Evolutionary conservation across 1,140 invertebrate species (phyloP).

Genomic region (Procambarus virginalis): DNA sequence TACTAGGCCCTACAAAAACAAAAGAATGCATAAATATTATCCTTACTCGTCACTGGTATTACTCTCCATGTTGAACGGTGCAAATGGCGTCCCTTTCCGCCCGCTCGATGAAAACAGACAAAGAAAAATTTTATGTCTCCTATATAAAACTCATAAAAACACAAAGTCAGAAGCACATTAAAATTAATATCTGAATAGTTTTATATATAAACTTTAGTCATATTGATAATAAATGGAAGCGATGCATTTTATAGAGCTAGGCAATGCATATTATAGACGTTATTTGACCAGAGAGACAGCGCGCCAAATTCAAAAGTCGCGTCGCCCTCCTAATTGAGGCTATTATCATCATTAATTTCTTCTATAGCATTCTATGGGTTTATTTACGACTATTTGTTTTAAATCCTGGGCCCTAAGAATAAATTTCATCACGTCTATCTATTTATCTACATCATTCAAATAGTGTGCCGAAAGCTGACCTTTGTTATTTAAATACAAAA

Average conservation of each 20-base stretch:
- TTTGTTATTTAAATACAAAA: no score
- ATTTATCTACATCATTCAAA: no score
- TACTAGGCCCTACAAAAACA: neutral
- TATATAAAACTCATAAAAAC: neutral
- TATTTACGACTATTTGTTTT: no score
- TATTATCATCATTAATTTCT: no score
- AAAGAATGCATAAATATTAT: neutral
- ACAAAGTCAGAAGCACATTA: neutral
- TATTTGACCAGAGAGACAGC: neutral
- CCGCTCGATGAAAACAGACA: slow-evolving; percentile 65
- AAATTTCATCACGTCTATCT: no score
- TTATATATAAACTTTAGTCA: neutral
- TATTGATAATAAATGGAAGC: neutral
- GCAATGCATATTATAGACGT: neutral
- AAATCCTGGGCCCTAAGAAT: no score
- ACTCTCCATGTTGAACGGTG: slow-evolving; percentile 60
- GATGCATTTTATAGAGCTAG: neutral
- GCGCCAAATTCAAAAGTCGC: neutral
- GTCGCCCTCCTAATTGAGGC: neutral
- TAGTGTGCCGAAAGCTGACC: no score
- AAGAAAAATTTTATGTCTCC: neutral
- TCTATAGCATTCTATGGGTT: no score
- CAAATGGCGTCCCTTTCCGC: slow-evolving; percentile 60
- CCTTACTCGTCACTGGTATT: slow-evolving; percentile 61
- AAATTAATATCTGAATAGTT: neutral